Conservation (phyloP, 2,113 vertebrate species). For the Monopterus albus region DNA sequence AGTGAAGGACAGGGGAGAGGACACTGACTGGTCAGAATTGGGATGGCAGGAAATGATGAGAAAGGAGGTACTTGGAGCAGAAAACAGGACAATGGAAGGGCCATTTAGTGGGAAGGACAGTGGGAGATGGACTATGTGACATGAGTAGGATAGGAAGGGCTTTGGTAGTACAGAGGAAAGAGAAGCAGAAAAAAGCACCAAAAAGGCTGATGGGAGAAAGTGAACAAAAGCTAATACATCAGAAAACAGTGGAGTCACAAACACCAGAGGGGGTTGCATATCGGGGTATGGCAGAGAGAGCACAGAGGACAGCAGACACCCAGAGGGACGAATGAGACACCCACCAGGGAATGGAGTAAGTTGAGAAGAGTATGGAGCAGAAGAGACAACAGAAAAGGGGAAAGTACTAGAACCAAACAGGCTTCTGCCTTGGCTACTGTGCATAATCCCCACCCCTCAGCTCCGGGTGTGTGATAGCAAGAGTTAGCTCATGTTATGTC, state of each 20-base stretch:
- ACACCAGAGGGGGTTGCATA: neutral
- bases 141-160: neutral
- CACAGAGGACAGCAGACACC: neutral
- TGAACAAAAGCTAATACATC: neutral
- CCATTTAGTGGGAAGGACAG: neutral
- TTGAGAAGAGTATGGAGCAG: neutral
- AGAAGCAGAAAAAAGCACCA: neutral
- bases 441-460: neutral
- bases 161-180: constrained; percentile 7
- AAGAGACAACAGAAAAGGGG: neutral
- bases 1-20: constrained; percentile 67
- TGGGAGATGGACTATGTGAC: neutral
- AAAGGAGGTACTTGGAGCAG: neutral
- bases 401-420: constrained; percentile 8
- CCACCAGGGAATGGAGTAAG: neutral
- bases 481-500: constrained; percentile 51
- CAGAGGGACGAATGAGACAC: neutral
- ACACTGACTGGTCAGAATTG: constrained; percentile 33
- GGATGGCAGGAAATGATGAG: constrained; percentile 38
- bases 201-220: constrained; percentile 3
- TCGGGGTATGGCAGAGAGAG: neutral
- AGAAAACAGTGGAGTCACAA: neutral
- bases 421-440: constrained; percentile 32
- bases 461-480: constrained; percentile 24
- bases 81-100: neutral